Evolutionary conservation across 2,113 vertebrate genomes (phyloP), one percentile per base, ranked within the genome.

Genomic region (Hippocampus barbouri): DNA sequence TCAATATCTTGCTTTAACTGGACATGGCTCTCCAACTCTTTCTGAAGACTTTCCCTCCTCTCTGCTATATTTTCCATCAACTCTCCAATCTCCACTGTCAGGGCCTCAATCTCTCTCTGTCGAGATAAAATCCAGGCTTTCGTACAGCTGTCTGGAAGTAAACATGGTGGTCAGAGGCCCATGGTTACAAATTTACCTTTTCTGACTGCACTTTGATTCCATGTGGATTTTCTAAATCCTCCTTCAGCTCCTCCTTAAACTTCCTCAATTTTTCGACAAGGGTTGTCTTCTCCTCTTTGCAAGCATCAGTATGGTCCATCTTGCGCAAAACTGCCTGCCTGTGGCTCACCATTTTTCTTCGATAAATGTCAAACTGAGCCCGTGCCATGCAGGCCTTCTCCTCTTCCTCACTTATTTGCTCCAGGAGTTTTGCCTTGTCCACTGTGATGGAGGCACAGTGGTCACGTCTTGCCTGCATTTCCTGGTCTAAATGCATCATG

Each of bases 1-100:
- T 89, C 72, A 23, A 87, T 89, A 12, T 91, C 88, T 75, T 88
- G 90, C 66, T 84, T 90, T 20, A 89, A 78, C 30, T 82, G 76
- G 6, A 34, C 20, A 1, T 92, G 89, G 23, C 40, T 80, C 5
- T 81, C 78, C 54, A 56, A 51, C 68, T 90, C 88, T 9, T 85
- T 80, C 11, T 45, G 68, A 27, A 92, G 38, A 8, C 27, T 11
- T 11, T 82, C 73, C 61, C 16, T 83, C 71, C 34, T 87, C 23
- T 80, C 53, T 14, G 71, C 72, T 27, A 78, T 14, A 0, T 34
- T 61, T 49, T 43, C 66, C 51, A 43, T 86, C 59, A 18, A 72
- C 4, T 2, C 57, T 16, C 60, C 72, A 49, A 91, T 68, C 68
- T 88, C 51, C 16, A 1, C 62, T 67, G 79, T 86, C 40, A 91